Conservation (phyloP, 1,140 invertebrate genomes). For the Hesperophylax magnus region DNA sequence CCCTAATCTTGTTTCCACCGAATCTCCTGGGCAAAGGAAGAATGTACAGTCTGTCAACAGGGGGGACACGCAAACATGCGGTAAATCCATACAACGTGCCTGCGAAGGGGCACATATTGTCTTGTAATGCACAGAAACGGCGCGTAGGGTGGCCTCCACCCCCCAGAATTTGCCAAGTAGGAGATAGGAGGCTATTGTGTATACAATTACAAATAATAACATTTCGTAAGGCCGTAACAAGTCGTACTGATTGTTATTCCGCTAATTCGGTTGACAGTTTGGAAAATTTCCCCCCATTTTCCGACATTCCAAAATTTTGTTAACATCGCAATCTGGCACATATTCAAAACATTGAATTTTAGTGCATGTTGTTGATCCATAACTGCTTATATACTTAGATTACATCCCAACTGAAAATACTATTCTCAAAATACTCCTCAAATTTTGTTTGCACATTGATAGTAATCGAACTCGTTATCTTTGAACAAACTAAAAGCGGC, state of each 20-base stretch:
- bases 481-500: too few relatives aligned
- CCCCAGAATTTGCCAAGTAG: background rate
- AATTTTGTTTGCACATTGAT: too few relatives aligned
- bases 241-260: background rate
- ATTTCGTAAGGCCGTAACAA: background rate
- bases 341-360: too few relatives aligned
- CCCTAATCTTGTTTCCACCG: slow-evolving; percentile 46
- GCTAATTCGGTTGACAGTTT: background rate
- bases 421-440: too few relatives aligned
- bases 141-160: background rate
- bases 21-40: slow-evolving; percentile 46
- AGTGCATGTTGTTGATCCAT: too few relatives aligned
- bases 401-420: too few relatives aligned
- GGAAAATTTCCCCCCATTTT: background rate
- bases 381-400: too few relatives aligned
- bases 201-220: background rate
- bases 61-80: slow-evolving; percentile 18
- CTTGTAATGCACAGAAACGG: slow-evolving; percentile 15
- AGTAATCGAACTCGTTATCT: too few relatives aligned
- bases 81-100: slow-evolving; percentile 24
- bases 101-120: slow-evolving; percentile 1
- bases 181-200: background rate
- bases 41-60: slow-evolving; percentile 24
- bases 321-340: background rate
- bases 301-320: background rate